phyloP scores from a whole-genome alignment of 2,888 invertebrate species.

The Microplitis manilae region DNA sequence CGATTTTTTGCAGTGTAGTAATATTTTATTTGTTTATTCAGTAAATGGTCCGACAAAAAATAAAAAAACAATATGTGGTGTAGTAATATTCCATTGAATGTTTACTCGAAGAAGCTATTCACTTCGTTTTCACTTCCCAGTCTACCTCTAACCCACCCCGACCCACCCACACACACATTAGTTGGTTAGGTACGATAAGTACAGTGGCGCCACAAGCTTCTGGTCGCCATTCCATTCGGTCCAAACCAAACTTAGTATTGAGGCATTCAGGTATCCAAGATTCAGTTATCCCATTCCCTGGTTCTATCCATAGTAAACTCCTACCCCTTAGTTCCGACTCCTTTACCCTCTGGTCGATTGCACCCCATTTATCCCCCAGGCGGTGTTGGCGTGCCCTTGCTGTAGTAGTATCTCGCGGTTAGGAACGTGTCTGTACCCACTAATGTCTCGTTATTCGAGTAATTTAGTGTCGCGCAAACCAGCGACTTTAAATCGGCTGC shows the following conservation, averaged over 20 bases:
- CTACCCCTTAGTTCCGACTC: too few species aligned
- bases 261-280: neutral
- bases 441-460: slow-evolving; percentile 58
- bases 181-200: neutral
- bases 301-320: too few species aligned
- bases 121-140: too few species aligned
- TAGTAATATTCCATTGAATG: too few species aligned
- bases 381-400: slow-evolving; percentile 27
- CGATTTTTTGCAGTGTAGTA: too few species aligned
- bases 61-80: too few species aligned
- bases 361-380: neutral
- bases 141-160: too few species aligned
- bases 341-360: too few species aligned
- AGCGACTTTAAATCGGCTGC: slow-evolving; percentile 57
- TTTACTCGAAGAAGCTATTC: too few species aligned
- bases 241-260: neutral
- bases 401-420: slow-evolving; percentile 49
- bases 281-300: slow-evolving; percentile 20
- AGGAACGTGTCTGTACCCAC: slow-evolving; percentile 57
- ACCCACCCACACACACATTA: neutral
- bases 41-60: too few species aligned
- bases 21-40: too few species aligned
- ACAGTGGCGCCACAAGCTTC: neutral
- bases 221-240: neutral
- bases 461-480: slow-evolving; percentile 54